Conservation (phyloP, 2,113 vertebrate genomes). For the Protomyctophum bolini region DNA sequence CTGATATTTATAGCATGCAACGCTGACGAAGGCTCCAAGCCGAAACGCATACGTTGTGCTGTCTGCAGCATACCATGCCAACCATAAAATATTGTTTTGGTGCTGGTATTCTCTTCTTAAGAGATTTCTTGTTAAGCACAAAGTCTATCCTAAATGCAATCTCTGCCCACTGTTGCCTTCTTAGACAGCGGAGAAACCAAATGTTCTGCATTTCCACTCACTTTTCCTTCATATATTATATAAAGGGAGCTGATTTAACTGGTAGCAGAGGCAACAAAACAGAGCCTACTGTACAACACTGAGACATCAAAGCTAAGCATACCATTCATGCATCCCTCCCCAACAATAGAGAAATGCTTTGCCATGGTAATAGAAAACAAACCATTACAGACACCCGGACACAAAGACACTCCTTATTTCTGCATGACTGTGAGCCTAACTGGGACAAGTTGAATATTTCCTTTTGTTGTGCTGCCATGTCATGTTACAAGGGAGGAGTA, state of each 20-base stretch:
- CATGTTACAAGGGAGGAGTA: neutral
- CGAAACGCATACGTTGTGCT: too few relatives aligned
- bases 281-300: neutral
- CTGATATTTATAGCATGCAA: too few relatives aligned
- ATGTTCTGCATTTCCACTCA: neutral
- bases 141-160: neutral
- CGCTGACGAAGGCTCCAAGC: too few relatives aligned
- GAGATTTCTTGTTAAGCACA: neutral
- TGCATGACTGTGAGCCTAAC: neutral
- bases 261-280: neutral
- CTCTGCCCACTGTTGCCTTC: neutral
- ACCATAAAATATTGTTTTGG: too few relatives aligned
- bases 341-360: neutral
- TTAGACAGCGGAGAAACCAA: neutral
- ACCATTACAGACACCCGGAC: neutral
- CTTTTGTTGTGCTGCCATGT: neutral
- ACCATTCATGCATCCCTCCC: constrained; percentile 38
- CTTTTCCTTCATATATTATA: neutral
- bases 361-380: neutral
- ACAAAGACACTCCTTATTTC: neutral
- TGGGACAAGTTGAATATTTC: neutral
- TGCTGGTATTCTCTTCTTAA: too few relatives aligned
- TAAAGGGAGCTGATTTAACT: neutral
- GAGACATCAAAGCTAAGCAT: constrained; percentile 30
- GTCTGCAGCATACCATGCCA: too few relatives aligned